These are phyloP conservation scores for Carassius auratus DNA, from an alignment of 2,113 vertebrate genomes.

Conservation along the genomic window DNA sequence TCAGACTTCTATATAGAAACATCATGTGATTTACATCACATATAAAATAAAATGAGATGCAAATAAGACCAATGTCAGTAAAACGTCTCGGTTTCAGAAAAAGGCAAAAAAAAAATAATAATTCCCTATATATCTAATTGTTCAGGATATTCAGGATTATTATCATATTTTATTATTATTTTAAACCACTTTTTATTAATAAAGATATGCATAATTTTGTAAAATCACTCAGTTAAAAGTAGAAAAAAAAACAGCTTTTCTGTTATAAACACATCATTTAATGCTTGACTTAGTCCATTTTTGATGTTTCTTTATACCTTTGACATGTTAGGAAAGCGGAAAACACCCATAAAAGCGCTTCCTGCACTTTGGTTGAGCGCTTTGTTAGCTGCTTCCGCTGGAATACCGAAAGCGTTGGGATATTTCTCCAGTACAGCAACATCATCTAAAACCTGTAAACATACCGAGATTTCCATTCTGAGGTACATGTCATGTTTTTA, in stretches of 20 bases:
- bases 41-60: neutral
- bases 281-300: neutral
- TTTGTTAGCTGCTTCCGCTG: conserved; percentile 63
- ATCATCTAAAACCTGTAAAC: conserved; percentile 57
- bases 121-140: neutral
- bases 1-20: neutral
- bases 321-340: conserved; percentile 60
- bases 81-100: neutral
- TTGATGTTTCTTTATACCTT: conserved; percentile 54
- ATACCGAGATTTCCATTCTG: neutral
- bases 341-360: conserved; percentile 43
- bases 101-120: too few species aligned
- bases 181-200: neutral
- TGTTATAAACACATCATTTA: neutral
- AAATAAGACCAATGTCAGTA: neutral
- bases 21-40: neutral
- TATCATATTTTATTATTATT: neutral
- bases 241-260: neutral
- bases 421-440: rapidly evolving
- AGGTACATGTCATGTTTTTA: neutral
- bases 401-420: conserved; percentile 49
- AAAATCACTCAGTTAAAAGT: neutral
- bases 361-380: rapidly evolving
- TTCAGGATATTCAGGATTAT: neutral
- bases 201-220: neutral